Evolutionary conservation across 2,113 vertebrate genomes (phyloP).

Genomic region (Tychaedon coryphoeus): DNA sequence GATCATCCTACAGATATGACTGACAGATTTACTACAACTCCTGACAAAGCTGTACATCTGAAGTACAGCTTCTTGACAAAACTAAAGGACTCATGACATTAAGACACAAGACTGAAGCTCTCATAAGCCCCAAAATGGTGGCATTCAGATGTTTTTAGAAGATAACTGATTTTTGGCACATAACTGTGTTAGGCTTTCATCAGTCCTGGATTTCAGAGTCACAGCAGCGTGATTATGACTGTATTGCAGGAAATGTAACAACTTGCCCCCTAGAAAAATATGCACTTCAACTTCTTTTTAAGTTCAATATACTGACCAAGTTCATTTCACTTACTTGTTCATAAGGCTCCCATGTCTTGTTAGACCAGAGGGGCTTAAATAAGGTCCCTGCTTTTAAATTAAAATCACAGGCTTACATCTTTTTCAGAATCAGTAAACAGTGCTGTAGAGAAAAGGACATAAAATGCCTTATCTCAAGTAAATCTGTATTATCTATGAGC

Average conservation of each 20-base stretch:
- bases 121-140: not conserved
- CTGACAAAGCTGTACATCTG: not conserved
- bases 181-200: not conserved
- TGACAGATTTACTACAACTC: not conserved
- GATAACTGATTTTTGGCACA: not conserved
- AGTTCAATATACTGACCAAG: not conserved
- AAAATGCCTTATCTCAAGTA: not conserved
- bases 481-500: not conserved
- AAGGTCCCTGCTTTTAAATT: not conserved
- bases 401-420: not conserved
- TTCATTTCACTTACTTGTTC: not conserved
- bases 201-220: not conserved
- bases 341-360: not conserved
- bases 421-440: not conserved
- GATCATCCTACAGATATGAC: slow-evolving; percentile 20
- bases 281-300: not conserved
- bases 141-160: not conserved
- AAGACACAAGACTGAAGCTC: not conserved
- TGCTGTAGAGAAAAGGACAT: not conserved
- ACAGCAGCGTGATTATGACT: not conserved
- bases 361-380: not conserved
- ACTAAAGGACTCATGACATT: not conserved
- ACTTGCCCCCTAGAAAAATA: not conserved
- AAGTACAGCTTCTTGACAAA: not conserved
- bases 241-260: not conserved